Base-by-base conservation (phyloP, 2,888 invertebrate genomes). In the Vesta saturnalis region DNA sequence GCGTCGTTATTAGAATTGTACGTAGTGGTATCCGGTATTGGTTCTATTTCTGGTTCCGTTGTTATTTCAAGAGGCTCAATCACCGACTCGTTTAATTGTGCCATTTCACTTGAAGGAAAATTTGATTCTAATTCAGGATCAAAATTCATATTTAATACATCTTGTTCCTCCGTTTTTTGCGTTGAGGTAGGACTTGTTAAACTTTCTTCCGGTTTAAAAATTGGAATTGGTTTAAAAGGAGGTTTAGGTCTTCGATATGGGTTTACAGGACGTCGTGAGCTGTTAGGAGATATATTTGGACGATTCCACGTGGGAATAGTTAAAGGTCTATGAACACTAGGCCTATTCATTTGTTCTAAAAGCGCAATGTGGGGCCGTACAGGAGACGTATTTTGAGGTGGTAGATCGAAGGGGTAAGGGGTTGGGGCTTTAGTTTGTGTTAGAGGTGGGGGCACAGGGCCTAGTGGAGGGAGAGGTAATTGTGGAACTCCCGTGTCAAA, bases 331-430 rank as follows among this genome's bases (percentile, higher is more conserved):
- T 83, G 81, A 61, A 80, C 76, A 2, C 81, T 78, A 21, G 91
- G 91, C 67, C 91, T 83, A 10, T 69, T 60, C 47, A 64, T 88
- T 80, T 91, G 91, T 75, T 94, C 93, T 1, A 92, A 92, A 68
- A 92, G 84, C 71, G 92, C 92, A 67, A 89, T 82, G 72, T 86
- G 90, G 0, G 91, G 91, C 56, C 89, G 85, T 1, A 87, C 80
- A 0, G 89, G 87, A 6, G 83, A 84, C 49, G 85, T 83, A 62
- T 85, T 85, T 69, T 88, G 88, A 0, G 89, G 89, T 4, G 92
- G 90, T 58, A 90, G 85, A 78, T 92, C 92, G 74, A 94, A 94
- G 0, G 94, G 93, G 80, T 93, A 94, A 0, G 92, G 92, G 0
- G 91, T 90, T 0, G 87, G 87, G 1, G 86, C 85, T 75, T 88